A percentile compares a stretch with the other conserved stretches of the same genome.
Evolutionary conservation across 2,888 invertebrate genomes (phyloP).

Genomic region (Chalcosyrphus nemorum): DNA sequence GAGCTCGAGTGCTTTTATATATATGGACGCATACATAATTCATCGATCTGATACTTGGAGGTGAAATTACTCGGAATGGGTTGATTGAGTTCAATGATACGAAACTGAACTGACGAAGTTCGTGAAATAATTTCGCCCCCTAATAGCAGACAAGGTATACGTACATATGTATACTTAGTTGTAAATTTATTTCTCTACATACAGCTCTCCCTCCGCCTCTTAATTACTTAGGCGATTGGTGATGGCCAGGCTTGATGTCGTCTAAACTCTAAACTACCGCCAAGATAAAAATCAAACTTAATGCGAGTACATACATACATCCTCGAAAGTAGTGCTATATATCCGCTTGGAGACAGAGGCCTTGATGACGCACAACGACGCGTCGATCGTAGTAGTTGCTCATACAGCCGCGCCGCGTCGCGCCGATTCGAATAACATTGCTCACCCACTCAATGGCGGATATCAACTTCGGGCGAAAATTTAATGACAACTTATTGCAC

Average conservation of each 20-base stretch:
- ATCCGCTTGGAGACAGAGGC: conserved; percentile 52
- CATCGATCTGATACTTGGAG: conserved; percentile 70
- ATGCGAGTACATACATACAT: conserved; percentile 27
- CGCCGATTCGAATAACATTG: not conserved
- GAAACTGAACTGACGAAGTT: conserved; percentile 48
- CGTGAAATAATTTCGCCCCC: conserved; percentile 58
- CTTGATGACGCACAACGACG: conserved; percentile 40
- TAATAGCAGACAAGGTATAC: conserved; percentile 10
- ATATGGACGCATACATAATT: conserved; percentile 64
- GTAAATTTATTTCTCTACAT: not conserved
- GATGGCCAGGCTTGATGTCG: not conserved
- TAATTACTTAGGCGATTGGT: not conserved
- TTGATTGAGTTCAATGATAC: conserved; percentile 71
- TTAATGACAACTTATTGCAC: conserved; percentile 40
- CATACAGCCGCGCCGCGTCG: no score
- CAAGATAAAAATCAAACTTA: conserved; percentile 39
- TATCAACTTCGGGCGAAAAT: conserved; percentile 34
- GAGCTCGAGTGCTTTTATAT: conserved; percentile 38
- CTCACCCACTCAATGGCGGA: conserved; percentile 44
- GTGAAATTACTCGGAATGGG: conserved; percentile 68
- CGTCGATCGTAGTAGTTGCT: not conserved
- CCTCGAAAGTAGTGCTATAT: conserved; percentile 40
- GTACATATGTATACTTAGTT: not conserved
- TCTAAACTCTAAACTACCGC: conserved; percentile 26
- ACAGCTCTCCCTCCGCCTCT: not conserved